Conservation (phyloP, 2,113 vertebrate species). For the Lepus europaeus region DNA sequence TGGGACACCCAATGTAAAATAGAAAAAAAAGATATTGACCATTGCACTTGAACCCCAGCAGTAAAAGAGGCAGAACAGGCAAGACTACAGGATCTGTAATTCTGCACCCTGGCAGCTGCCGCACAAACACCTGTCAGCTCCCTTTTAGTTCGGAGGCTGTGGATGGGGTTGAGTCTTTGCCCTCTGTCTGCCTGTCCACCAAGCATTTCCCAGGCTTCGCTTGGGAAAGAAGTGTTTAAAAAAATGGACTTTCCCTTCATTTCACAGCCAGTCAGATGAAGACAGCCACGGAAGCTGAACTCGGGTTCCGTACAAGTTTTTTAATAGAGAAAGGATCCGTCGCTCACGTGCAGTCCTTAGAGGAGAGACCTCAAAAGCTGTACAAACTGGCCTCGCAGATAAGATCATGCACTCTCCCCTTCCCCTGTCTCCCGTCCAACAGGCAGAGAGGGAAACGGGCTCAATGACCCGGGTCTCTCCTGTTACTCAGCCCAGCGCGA, state of each 20-base stretch:
- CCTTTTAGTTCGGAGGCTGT: background rate
- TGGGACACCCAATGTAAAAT: background rate
- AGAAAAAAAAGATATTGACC: background rate
- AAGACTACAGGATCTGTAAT: background rate
- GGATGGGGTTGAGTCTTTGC: background rate
- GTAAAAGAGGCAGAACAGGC: background rate
- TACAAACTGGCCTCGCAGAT: slow-evolving; percentile 44
- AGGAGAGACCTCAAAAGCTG: background rate
- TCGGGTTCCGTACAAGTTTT: background rate
- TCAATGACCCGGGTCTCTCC: background rate
- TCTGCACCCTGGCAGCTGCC: background rate
- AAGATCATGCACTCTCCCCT: background rate
- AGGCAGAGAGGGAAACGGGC: background rate
- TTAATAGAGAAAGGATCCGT: background rate
- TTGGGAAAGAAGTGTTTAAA: background rate
- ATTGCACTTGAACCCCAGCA: background rate
- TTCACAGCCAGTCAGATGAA: background rate
- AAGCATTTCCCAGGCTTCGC: background rate
- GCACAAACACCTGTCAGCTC: rapidly evolving
- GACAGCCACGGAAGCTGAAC: background rate
- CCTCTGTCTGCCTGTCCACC: background rate
- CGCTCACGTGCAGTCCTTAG: background rate
- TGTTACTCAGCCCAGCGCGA: background rate
- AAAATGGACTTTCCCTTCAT: background rate
- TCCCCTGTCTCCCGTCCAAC: slow-evolving; percentile 34